Percentiles rank a stretch among this genome's conserved stretches.
These are phyloP conservation scores for Caenorhabditis plicata DNA, from an alignment of 2,888 invertebrate genomes.

Conservation along the genomic window DNA sequence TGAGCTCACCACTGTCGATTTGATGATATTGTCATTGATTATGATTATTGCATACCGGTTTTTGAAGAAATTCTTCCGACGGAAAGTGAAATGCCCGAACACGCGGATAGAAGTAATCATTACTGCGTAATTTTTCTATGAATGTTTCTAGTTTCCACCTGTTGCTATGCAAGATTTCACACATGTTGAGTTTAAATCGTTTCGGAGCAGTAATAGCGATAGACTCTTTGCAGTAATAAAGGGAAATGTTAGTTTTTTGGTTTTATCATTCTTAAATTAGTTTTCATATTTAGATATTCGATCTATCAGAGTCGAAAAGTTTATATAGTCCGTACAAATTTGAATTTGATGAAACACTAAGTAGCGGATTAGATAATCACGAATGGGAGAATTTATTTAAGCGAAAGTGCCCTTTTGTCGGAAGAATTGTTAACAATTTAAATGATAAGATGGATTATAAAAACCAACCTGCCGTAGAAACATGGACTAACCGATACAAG, in stretches of 20 bases:
- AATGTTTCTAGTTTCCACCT: constrained; percentile 13
- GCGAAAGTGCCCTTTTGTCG: constrained; percentile 45
- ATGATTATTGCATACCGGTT: constrained; percentile 1
- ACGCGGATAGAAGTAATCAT: too few species aligned
- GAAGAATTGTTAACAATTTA: constrained; percentile 45
- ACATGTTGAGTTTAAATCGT: constrained; percentile 46
- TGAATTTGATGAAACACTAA: constrained; percentile 6
- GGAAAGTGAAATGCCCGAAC: constrained; percentile 8
- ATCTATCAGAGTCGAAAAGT: constrained; percentile 51
- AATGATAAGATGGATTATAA: constrained; percentile 36
- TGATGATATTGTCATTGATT: constrained; percentile 3
- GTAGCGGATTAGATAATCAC: constrained; percentile 23
- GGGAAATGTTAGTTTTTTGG: constrained; percentile 40
- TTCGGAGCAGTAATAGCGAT: constrained; percentile 50
- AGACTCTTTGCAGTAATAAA: constrained; percentile 54
- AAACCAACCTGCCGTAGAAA: constrained; percentile 15
- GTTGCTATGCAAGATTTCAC: constrained; percentile 54
- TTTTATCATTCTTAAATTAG: too few species aligned
- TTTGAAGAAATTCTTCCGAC: neutral
- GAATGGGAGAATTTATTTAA: constrained; percentile 42
- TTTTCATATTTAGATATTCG: constrained; percentile 54
- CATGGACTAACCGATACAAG: too few species aligned
- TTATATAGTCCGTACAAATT: constrained; percentile 45
- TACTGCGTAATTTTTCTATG: neutral
- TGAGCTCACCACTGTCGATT: constrained; percentile 13